Evolutionary conservation across 2,888 invertebrate genomes (phyloP), one percentile per base, ranked within the genome.

Genomic region (Caenorhabditis doughertyi): DNA sequence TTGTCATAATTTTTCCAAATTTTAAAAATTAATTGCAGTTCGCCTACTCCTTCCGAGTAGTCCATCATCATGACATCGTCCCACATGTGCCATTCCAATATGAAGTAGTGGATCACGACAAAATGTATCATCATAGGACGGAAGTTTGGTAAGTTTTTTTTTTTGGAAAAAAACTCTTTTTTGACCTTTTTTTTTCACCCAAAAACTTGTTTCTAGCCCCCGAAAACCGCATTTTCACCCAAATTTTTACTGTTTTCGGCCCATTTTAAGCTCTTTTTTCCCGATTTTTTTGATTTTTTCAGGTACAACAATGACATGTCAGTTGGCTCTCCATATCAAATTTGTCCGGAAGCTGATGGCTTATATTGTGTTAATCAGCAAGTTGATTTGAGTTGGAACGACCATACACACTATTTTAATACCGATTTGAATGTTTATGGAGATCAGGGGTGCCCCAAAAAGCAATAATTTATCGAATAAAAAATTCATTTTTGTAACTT

Each of bases 251-350:
- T n/a, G n/a, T n/a, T n/a, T n/a, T n/a, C n/a, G n/a, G n/a, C n/a
- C n/a, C n/a, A n/a, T n/a, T n/a, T n/a, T n/a, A n/a, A n/a, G n/a
- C n/a, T n/a, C n/a, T n/a, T n/a, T n/a, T n/a, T n/a, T n/a, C n/a
- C n/a, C n/a, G n/a, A n/a, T n/a, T n/a, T n/a, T n/a, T n/a, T n/a
- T n/a, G n/a, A n/a, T n/a, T n/a, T n/a, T n/a, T 56, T 21, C 42
- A 82, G 81, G 81, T 82, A 82, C 65, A 82, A 82, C 53, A 77
- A 82, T 39, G 60, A 79, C 62, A 82, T 82, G 82, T 42, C 82
- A 11, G 42, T 23, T 5, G 81, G 81, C 0, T 67, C 82, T 7
- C 0, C 68, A 13, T 82, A 82, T 47, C 53, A 82, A 18, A 56
- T 82, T 29, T 82, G 82, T 39, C 58, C 44, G 23, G 82, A 82